A percentile compares a stretch with the other conserved stretches of the same genome.
Evolutionary conservation across 2,888 invertebrate genomes (phyloP).

Genomic region (Agriopis marginaria): DNA sequence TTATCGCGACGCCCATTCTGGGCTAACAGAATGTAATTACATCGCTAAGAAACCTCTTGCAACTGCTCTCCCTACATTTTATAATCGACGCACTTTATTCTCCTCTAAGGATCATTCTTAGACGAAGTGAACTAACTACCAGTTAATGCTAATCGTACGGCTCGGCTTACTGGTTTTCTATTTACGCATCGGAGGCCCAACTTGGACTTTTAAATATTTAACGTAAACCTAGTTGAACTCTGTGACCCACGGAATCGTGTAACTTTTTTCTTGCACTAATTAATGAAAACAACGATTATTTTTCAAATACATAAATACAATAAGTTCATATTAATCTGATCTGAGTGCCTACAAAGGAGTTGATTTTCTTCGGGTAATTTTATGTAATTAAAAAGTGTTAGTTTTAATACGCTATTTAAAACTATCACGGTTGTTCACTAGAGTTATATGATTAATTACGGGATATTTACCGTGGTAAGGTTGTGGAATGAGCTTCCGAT

Average conservation of each 20-base stretch:
- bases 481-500: no score
- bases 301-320: background rate
- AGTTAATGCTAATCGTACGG: slow-evolving; percentile 20
- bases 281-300: background rate
- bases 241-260: no score
- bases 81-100: slow-evolving; percentile 11
- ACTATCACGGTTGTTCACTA: no score
- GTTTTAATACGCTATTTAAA: no score
- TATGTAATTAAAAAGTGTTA: no score
- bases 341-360: no score
- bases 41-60: no score
- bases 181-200: slow-evolving; percentile 29
- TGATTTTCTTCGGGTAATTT: no score
- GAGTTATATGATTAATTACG: no score
- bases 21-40: background rate
- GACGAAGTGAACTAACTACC: slow-evolving; percentile 15
- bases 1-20: no score
- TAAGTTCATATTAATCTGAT: background rate
- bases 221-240: slow-evolving; percentile 13
- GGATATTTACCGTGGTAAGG: no score
- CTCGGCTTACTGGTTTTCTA: slow-evolving; percentile 33
- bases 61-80: slow-evolving; percentile 1
- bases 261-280: background rate
- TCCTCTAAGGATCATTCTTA: slow-evolving; percentile 11
- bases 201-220: slow-evolving; percentile 18